Conservation (phyloP, 1,140 invertebrate species). For the fruit fly (Drosophila melanogaster) region Release_6_plus_ISO1_MT NT_033779.5:7155501-7156000, state of each 20-base stretch:
- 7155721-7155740: background rate
- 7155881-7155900: conserved; percentile 57
- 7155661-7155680: conserved; percentile 6
- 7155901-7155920: conserved; percentile 1
- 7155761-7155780: conserved; percentile 2
- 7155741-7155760: background rate
- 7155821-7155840: conserved; percentile 68
- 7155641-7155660: conserved; percentile 28
- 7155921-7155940: conserved; percentile 16
- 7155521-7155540: conserved; percentile 52
- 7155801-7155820: conserved; percentile 36
- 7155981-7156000: conserved; percentile 54
- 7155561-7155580: conserved; percentile 58
- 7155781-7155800: conserved; percentile 5
- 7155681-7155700: conserved; percentile 45
- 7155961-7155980: conserved; percentile 28
- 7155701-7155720: conserved; percentile 48
- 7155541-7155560: conserved; percentile 63
- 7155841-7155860: conserved; percentile 54
- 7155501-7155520: conserved; percentile 60
- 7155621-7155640: conserved; percentile 25
- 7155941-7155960: conserved; percentile 50
- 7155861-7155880: conserved; percentile 44
- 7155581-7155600: conserved; percentile 73
- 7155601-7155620: conserved; percentile 61